phyloP scores from a whole-genome alignment of 2,888 invertebrate genomes.

The Xestia xanthographa region DNA sequence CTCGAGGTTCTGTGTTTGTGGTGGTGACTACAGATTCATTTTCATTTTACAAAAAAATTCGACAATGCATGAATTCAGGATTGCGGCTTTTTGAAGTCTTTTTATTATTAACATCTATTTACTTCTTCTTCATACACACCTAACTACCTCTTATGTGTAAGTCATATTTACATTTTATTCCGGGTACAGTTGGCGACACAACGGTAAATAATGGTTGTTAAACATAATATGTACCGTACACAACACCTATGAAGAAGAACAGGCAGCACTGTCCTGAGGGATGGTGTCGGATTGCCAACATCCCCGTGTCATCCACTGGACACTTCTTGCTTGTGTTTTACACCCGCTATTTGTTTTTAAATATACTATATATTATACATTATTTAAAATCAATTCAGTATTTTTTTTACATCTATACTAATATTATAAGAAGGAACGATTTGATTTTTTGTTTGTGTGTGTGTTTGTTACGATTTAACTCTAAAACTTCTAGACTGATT shows the following conservation, averaged over 20 bases:
- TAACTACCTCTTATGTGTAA: background rate
- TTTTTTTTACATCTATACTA: no score
- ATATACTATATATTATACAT: background rate
- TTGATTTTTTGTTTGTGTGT: no score
- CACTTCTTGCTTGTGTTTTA: background rate
- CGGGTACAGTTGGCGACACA: background rate
- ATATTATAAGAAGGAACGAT: no score
- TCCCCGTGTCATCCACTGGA: conserved; percentile 24
- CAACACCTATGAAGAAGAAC: conserved; percentile 31
- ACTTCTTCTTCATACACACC: background rate
- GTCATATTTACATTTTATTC: conserved; percentile 29
- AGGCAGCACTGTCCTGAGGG: conserved; percentile 15
- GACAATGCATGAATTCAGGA: no score
- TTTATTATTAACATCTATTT: no score
- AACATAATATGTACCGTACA: conserved; percentile 37
- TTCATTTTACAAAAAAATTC: no score
- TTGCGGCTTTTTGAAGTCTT: no score
- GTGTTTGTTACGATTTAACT: no score
- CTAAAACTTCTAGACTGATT: no score
- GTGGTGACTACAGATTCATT: no score
- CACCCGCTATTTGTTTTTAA: background rate
- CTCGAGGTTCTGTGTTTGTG: no score
- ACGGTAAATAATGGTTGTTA: conserved; percentile 38
- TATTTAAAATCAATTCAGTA: background rate
- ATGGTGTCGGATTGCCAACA: conserved; percentile 39